Evolutionary conservation across 2,797 vertebrate genomes (phyloP).

Genomic region (Lutra lutra): DNA sequence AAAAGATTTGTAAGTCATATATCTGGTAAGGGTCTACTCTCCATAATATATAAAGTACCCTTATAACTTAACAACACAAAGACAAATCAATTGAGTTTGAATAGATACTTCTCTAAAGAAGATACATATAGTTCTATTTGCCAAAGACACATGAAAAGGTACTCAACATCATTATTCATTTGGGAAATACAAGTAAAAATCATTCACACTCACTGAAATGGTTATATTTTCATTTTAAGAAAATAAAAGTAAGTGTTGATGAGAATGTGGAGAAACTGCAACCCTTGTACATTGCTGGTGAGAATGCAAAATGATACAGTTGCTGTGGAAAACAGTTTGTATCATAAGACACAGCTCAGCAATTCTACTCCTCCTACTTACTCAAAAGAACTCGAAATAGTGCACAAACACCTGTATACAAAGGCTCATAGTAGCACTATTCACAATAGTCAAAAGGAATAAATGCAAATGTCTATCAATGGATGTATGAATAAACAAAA

Average conservation of each 20-base stretch:
- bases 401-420: not conserved
- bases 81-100: not conserved
- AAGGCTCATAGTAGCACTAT: not conserved
- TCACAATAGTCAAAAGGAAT: not conserved
- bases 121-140: not conserved
- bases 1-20: not conserved
- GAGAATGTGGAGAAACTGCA: not conserved
- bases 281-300: not conserved
- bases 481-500: not conserved
- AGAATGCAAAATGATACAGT: not conserved
- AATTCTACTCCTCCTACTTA: not conserved
- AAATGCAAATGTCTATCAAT: not conserved
- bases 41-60: not conserved
- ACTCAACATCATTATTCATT: not conserved
- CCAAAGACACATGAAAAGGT: not conserved
- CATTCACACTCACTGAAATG: not conserved
- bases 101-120: not conserved
- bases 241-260: not conserved
- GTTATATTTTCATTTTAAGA: not conserved
- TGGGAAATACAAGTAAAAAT: slow-evolving; percentile 17
- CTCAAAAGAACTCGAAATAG: not conserved
- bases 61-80: not conserved
- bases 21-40: not conserved
- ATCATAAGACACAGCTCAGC: not conserved
- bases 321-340: not conserved